Conservation (phyloP, 2,888 invertebrate genomes). For the Xanthorhoe designata region DNA sequence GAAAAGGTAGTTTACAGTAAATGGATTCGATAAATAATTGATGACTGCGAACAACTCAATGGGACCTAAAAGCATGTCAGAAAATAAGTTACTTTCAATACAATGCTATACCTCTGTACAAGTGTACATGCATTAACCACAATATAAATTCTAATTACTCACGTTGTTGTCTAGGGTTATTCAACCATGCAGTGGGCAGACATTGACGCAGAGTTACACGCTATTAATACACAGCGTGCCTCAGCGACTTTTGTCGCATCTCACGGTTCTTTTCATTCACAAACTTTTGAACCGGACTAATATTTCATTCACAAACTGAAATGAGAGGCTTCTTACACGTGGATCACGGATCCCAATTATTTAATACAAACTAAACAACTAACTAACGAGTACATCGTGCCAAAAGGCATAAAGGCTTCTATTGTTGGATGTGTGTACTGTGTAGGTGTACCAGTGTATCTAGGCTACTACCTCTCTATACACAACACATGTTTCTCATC, state of each 20-base stretch:
- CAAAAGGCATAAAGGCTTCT: neutral
- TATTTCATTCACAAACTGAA: conserved; percentile 14
- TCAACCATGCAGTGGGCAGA: conserved; percentile 62
- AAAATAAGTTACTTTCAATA: no score
- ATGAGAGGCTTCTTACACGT: neutral
- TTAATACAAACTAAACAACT: conserved; percentile 1
- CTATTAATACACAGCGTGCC: conserved; percentile 56
- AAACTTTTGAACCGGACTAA: conserved; percentile 15
- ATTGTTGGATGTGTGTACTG: neutral
- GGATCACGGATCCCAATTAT: conserved; percentile 5
- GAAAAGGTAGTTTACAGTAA: no score
- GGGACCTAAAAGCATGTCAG: no score
- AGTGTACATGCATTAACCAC: neutral
- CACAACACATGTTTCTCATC: neutral
- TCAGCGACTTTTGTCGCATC: conserved; percentile 46
- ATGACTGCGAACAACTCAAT: no score
- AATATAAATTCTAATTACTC: conserved; percentile 33
- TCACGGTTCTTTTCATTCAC: conserved; percentile 45
- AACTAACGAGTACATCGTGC: neutral
- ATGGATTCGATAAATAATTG: no score
- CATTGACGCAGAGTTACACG: conserved; percentile 52
- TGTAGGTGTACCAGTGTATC: neutral
- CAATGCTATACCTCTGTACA: no score
- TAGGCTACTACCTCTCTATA: no score
- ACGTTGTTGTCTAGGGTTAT: conserved; percentile 64